Conservation (phyloP, 2,113 vertebrate species). For the Macrotus californicus region DNA sequence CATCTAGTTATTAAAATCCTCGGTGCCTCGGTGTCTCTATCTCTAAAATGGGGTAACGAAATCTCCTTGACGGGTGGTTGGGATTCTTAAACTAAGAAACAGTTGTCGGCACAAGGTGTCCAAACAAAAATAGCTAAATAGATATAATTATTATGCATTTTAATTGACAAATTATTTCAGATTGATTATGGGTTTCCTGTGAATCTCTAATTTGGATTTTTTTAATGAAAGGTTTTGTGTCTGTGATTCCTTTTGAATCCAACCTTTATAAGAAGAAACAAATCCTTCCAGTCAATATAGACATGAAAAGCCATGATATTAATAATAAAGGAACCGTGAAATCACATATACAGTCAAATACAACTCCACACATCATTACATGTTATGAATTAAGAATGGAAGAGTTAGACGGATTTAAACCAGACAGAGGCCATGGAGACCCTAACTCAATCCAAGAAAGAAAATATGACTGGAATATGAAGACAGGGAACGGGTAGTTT, state of each 20-base stretch:
- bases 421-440: neutral
- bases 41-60: neutral
- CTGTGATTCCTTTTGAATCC: neutral
- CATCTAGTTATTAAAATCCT: neutral
- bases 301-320: neutral
- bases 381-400: neutral
- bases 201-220: neutral
- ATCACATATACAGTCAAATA: neutral
- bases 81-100: neutral
- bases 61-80: neutral
- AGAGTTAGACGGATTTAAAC: neutral
- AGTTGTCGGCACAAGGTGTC: neutral
- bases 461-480: neutral
- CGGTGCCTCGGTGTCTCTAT: neutral
- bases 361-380: neutral
- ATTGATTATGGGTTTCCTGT: neutral
- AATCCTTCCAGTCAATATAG: neutral
- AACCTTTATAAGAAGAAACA: neutral
- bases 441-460: neutral
- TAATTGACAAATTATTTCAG: neutral
- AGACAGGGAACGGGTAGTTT: neutral
- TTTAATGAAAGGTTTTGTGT: neutral
- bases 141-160: neutral
- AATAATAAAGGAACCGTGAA: neutral
- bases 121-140: neutral